Evolutionary conservation across 2,888 invertebrate species (phyloP).

Genomic region (Yponomeuta plumbellus): DNA sequence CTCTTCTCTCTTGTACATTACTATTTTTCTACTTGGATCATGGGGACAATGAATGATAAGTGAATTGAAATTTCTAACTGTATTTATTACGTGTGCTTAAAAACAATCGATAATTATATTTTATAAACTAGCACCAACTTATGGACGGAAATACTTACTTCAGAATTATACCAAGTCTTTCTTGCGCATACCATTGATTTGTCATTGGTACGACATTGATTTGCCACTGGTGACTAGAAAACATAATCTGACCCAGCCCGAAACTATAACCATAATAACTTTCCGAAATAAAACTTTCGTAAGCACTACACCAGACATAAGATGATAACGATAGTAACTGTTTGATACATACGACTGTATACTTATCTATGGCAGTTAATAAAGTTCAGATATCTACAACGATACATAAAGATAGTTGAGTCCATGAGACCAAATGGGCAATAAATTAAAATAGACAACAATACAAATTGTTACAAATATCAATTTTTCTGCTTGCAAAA

Average conservation of each 20-base stretch:
- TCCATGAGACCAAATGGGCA: background rate
- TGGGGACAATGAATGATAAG: too few species aligned
- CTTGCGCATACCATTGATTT: constrained; percentile 16
- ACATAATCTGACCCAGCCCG: constrained; percentile 35
- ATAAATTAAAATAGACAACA: too few species aligned
- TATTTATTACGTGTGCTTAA: background rate
- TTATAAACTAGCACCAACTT: constrained; percentile 1
- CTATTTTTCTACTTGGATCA: too few species aligned
- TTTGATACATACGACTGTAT: background rate
- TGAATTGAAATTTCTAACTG: background rate
- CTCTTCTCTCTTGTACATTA: too few species aligned
- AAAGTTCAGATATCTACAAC: constrained; percentile 42
- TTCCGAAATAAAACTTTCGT: too few species aligned
- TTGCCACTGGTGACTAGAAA: constrained; percentile 47
- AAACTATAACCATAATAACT: constrained; percentile 13
- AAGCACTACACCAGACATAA: background rate
- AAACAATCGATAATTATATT: background rate
- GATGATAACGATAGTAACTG: background rate
- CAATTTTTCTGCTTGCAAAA: background rate
- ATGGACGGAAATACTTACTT: background rate
- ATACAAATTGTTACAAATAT: background rate
- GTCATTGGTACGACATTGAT: constrained; percentile 34
- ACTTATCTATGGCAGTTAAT: constrained; percentile 2
- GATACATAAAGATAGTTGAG: constrained; percentile 31
- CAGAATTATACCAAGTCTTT: background rate